These are phyloP conservation scores for Hyposmocoma kahamanoa DNA, from an alignment of 1,140 invertebrate species.

Conservation along the genomic window DNA sequence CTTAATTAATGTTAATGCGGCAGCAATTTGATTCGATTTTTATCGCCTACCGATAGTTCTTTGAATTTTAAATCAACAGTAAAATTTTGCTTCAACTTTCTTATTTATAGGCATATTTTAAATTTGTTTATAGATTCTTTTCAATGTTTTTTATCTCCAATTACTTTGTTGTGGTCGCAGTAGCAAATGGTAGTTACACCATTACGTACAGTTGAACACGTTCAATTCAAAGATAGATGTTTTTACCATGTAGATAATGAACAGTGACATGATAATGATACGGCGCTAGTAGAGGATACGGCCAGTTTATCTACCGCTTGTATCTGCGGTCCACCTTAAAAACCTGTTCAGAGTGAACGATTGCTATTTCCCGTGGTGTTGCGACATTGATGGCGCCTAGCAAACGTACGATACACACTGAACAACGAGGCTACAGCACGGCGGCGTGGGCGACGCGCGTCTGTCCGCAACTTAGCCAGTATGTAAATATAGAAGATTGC, in stretches of 20 bases:
- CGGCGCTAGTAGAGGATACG: no score
- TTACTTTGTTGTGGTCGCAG: no score
- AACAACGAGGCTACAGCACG: conserved; percentile 19
- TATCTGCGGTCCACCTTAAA: no score
- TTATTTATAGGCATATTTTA: conserved; percentile 8
- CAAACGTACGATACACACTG: conserved; percentile 14
- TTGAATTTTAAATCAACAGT: conserved; percentile 33
- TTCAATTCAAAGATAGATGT: no score
- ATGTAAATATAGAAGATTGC: conserved; percentile 19
- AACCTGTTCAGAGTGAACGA: no score
- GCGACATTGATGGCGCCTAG: conserved; percentile 30
- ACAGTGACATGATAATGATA: no score
- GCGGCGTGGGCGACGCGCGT: conserved; percentile 27
- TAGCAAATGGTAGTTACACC: no score
- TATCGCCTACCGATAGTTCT: conserved; percentile 24
- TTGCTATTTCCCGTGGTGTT: no score
- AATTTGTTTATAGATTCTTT: background rate
- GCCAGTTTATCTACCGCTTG: no score
- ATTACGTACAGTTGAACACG: no score
- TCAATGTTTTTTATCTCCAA: background rate
- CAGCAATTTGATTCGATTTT: conserved; percentile 29
- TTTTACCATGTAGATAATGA: no score
- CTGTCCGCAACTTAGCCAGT: conserved; percentile 16
- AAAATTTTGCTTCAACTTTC: conserved; percentile 28
- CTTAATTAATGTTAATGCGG: conserved; percentile 43